Conservation (phyloP, 2,888 invertebrate species). For the Epistrophe grossulariae region DNA sequence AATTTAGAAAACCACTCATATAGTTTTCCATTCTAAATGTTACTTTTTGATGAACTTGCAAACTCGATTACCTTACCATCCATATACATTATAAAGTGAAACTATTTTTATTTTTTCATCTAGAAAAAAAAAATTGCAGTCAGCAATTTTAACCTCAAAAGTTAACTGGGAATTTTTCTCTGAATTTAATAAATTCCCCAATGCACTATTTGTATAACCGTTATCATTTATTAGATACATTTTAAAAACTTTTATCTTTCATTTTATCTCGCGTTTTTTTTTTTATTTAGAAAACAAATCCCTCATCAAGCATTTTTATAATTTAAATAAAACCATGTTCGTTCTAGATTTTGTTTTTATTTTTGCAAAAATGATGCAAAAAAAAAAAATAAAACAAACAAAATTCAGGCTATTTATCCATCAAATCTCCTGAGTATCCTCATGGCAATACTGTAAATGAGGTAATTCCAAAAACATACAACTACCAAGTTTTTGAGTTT, state of each 20-base stretch:
- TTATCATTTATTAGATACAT: background rate
- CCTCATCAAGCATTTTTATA: background rate
- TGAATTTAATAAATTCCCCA: background rate
- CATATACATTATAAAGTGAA: too few species aligned
- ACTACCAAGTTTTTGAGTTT: background rate
- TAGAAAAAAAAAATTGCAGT: too few species aligned
- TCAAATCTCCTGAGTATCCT: constrained; percentile 6
- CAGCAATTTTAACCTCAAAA: background rate
- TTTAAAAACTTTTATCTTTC: background rate
- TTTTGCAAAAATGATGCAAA: background rate
- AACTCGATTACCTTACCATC: too few species aligned
- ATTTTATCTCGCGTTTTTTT: background rate
- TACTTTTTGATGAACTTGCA: too few species aligned
- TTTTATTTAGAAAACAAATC: background rate
- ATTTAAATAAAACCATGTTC: constrained; percentile 1
- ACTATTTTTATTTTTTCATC: too few species aligned
- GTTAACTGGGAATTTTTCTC: background rate
- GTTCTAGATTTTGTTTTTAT: background rate
- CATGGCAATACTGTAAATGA: too few species aligned
- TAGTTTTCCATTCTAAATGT: too few species aligned
- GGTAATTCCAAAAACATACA: background rate
- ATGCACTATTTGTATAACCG: background rate
- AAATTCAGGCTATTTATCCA: background rate
- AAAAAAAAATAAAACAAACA: background rate
- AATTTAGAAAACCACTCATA: too few species aligned